Evolutionary conservation across 2,113 vertebrate genomes (phyloP).

Genomic region (Setophaga kirtlandii): DNA sequence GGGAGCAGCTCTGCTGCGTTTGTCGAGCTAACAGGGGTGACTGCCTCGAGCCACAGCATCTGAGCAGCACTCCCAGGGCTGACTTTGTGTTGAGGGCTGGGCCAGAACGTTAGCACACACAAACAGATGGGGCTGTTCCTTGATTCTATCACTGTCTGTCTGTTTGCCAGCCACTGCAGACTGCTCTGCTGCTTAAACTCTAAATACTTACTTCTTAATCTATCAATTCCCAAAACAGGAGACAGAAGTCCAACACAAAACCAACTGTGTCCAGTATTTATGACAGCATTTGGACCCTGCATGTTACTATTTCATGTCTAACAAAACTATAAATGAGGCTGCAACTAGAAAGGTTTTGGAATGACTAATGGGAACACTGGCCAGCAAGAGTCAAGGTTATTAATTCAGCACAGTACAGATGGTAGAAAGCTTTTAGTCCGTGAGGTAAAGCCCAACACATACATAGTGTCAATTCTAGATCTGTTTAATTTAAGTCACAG

Average conservation of each 20-base stretch:
- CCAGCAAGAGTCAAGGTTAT: neutral
- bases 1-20: neutral
- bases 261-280: neutral
- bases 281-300: neutral
- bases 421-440: neutral
- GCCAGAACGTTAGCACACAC: neutral
- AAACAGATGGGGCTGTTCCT: neutral
- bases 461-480: neutral
- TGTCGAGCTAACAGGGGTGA: rapidly evolving
- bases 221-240: conserved; percentile 7
- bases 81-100: neutral
- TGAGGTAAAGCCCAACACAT: neutral
- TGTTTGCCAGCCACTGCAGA: neutral
- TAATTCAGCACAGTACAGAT: neutral
- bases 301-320: neutral
- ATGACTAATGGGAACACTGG: neutral
- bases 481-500: neutral
- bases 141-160: neutral
- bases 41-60: neutral
- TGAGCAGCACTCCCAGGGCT: neutral
- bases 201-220: neutral
- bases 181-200: neutral
- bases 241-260: neutral
- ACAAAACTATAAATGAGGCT: conserved; percentile 1
- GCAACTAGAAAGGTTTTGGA: neutral